Conservation (phyloP, 2,888 invertebrate genomes). For the Rhagium mordax region DNA sequence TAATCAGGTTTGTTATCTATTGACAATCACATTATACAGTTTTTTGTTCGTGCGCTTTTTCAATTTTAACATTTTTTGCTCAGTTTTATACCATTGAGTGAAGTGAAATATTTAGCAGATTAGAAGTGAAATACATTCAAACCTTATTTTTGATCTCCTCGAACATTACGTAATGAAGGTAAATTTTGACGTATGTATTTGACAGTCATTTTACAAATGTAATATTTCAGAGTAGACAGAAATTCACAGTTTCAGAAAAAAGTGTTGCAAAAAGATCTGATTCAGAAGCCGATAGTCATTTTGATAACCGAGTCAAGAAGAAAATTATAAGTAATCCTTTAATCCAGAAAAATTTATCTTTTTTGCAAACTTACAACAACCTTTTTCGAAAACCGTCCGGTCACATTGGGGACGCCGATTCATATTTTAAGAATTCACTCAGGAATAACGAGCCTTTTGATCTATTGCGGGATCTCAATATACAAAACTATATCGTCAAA, state of each 20-base stretch:
- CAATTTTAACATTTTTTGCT: neutral
- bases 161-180: slow-evolving; percentile 42
- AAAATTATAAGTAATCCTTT: slow-evolving; percentile 53
- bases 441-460: slow-evolving; percentile 64
- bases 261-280: slow-evolving; percentile 38
- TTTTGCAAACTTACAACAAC: slow-evolving; percentile 54
- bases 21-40: slow-evolving; percentile 24
- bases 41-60: slow-evolving; percentile 21
- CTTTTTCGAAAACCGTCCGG: slow-evolving; percentile 51
- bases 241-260: slow-evolving; percentile 57
- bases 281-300: slow-evolving; percentile 41
- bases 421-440: slow-evolving; percentile 63
- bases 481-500: slow-evolving; percentile 37
- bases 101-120: neutral
- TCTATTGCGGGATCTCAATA: slow-evolving; percentile 52
- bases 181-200: slow-evolving; percentile 40
- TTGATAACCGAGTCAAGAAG: slow-evolving; percentile 45
- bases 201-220: slow-evolving; percentile 32
- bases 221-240: slow-evolving; percentile 53
- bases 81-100: neutral
- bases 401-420: slow-evolving; percentile 63
- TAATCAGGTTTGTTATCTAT: slow-evolving; percentile 27
- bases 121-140: neutral
- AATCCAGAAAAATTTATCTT: slow-evolving; percentile 55
- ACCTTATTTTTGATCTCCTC: neutral